These are phyloP conservation scores for Ennomos erosarius DNA, from an alignment of 2,888 invertebrate species.

Conservation along the genomic window DNA sequence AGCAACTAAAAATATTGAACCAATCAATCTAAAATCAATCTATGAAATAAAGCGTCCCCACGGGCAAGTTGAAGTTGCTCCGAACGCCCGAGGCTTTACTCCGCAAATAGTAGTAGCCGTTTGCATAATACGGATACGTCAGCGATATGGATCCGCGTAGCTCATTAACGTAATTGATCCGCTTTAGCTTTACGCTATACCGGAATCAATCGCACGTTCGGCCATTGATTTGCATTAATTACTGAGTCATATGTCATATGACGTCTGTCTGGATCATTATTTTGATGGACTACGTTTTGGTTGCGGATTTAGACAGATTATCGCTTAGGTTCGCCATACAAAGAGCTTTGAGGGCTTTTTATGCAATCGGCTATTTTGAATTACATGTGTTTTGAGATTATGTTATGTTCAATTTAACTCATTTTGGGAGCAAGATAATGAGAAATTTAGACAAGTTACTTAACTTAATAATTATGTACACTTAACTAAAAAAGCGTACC, in stretches of 20 bases:
- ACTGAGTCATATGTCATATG: conserved; percentile 76
- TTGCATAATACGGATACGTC: conserved; percentile 35
- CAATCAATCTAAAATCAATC: conserved; percentile 15
- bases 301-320: conserved; percentile 30
- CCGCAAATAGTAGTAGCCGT: conserved; percentile 18
- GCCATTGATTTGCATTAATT: conserved; percentile 84
- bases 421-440: too few species aligned
- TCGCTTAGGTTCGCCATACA: background rate
- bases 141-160: conserved; percentile 68
- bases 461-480: too few species aligned
- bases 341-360: background rate
- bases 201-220: conserved; percentile 62
- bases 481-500: too few species aligned
- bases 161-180: conserved; percentile 84
- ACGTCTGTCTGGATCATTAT: conserved; percentile 69
- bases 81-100: conserved; percentile 8
- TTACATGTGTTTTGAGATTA: too few species aligned
- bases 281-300: conserved; percentile 66
- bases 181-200: conserved; percentile 76
- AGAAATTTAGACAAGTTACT: too few species aligned
- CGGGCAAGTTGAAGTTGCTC: conserved; percentile 17
- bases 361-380: background rate
- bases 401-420: too few species aligned
- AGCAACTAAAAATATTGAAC: background rate
- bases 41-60: conserved; percentile 6